A percentile compares a stretch with the other conserved stretches of the same genome.
These are phyloP conservation scores for Metalampra italica DNA, from an alignment of 2,888 invertebrate species.

Conservation along the genomic window DNA sequence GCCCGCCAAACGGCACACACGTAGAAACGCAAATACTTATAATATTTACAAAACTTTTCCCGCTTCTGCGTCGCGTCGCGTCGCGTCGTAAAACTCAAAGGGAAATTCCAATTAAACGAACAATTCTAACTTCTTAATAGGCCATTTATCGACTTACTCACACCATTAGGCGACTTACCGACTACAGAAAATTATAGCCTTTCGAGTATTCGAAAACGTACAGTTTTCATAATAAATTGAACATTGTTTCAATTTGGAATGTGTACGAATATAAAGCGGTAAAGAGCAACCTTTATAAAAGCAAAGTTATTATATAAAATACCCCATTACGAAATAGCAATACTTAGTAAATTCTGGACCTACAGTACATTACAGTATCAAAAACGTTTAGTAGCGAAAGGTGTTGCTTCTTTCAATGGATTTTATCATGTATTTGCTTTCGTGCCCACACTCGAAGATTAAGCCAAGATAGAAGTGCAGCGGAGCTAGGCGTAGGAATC, in stretches of 20 bases:
- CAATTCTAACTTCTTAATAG: constrained; percentile 48
- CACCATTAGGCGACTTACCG: constrained; percentile 23
- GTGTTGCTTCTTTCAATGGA: too few species aligned
- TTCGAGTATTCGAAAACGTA: constrained; percentile 15
- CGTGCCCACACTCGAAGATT: too few species aligned
- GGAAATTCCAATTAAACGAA: constrained; percentile 39
- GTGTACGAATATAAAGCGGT: neutral
- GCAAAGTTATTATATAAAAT: too few species aligned
- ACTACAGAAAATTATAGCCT: constrained; percentile 26
- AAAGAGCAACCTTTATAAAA: neutral
- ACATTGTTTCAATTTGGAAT: constrained; percentile 3
- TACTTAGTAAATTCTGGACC: too few species aligned
- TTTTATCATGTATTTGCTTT: too few species aligned
- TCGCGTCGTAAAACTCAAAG: constrained; percentile 29
- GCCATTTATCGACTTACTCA: constrained; percentile 42
- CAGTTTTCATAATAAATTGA: constrained; percentile 4
- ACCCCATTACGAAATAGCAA: too few species aligned
- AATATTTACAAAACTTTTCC: constrained; percentile 35
- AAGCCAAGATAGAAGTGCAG: too few species aligned
- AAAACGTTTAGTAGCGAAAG: too few species aligned
- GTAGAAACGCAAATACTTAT: constrained; percentile 24
- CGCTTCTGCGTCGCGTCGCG: constrained; percentile 18
- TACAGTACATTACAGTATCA: too few species aligned
- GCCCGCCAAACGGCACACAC: constrained; percentile 23
- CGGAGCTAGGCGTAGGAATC: too few species aligned